Evolutionary conservation across 2,888 invertebrate genomes (phyloP), one percentile per base, ranked within the genome.

Genomic region (Lasioglossum pauxillum): DNA sequence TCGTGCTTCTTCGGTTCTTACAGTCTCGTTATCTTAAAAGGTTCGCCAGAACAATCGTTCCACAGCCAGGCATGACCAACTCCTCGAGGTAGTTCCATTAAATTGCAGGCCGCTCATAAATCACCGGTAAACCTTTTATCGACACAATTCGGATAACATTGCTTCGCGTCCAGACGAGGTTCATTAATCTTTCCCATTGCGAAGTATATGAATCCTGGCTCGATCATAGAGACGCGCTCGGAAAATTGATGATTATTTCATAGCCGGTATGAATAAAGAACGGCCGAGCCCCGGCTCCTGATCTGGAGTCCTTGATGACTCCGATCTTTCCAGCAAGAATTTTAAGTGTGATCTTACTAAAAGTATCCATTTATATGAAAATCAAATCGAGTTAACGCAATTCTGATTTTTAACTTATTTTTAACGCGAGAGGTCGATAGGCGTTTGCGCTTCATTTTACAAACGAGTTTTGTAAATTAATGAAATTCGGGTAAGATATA

Each of bases 101-200:
- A 83, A 84, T 57, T 77, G 19, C 31, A 60, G 27, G 23, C 38
- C 41, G 49, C 78, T 81, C 88, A 79, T 89, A 89, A 89, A 89
- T 89, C 88, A 88, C 77, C 49, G 67, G 82, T 53, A 72, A 78
- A 88, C 82, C 88, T 85, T 89, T 89, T 88, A 89, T 88, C 86
- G 88, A 74, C 80, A 86, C 86, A 86, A 88, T 88, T 88, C 86
- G 84, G 79, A 76, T 75, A 86, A 83, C 89, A 84, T 84, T 88
- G 88, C 81, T 73, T 38, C 77, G 64, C 81, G 79, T 73, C 82
- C 38, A 74, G 69, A 38, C 75, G 74, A 76, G 41, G 60, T 81
- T 88, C 89, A 82, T 89, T 89, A 89, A 89, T 89, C 88, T 88
- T 81, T 67, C 23, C 75, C 75, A 35, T 31, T 44, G 53, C 78